Conservation (phyloP, 2,797 vertebrate genomes). For the Bufotes viridis region DNA sequence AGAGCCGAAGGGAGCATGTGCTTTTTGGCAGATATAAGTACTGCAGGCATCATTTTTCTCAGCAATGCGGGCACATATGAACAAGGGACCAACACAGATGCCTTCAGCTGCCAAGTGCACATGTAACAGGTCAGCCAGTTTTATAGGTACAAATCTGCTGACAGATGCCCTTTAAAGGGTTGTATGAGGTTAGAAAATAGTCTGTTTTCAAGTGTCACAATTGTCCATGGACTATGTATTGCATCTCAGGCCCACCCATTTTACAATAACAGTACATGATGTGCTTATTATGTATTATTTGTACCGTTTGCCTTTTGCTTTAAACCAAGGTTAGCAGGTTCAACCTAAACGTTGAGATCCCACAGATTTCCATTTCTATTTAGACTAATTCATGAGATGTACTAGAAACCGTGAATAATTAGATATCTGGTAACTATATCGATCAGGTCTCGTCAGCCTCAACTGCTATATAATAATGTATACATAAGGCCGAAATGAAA, state of each 20-base stretch:
- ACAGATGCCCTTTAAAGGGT: too few relatives aligned
- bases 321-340: not conserved
- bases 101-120: too few relatives aligned
- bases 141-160: too few relatives aligned
- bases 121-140: too few relatives aligned
- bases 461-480: conserved; percentile 12
- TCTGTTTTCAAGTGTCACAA: too few relatives aligned
- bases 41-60: too few relatives aligned
- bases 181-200: too few relatives aligned
- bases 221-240: too few relatives aligned
- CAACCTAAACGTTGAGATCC: not conserved
- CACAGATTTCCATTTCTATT: not conserved
- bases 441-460: conserved; percentile 6
- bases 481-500: conserved; percentile 4
- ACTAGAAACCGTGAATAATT: not conserved
- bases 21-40: too few relatives aligned
- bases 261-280: not conserved
- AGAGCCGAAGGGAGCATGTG: too few relatives aligned
- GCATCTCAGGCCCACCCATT: not conserved
- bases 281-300: not conserved
- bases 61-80: too few relatives aligned
- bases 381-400: not conserved
- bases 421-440: not conserved
- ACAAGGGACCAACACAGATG: too few relatives aligned
- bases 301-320: not conserved